Conservation (phyloP, 2,797 vertebrate species). For the Sparus aurata region DNA sequence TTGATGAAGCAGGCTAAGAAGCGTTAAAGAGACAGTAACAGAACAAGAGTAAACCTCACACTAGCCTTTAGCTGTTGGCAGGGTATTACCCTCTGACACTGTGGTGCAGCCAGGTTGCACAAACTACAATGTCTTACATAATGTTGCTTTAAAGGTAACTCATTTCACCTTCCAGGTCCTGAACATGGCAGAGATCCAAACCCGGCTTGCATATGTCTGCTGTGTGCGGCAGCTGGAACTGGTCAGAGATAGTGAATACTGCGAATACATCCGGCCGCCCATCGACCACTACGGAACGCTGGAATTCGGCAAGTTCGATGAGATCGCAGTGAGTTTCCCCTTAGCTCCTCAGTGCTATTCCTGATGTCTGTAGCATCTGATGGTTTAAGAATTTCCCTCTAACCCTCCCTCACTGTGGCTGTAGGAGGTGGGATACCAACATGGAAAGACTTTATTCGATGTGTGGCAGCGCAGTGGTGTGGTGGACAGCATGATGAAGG, state of each 20-base stretch:
- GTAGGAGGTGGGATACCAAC: conserved; percentile 95
- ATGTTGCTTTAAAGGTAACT: no score
- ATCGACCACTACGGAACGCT: conserved; percentile 93
- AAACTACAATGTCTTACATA: no score
- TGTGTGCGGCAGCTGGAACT: conserved; percentile 94
- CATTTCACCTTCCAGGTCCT: conserved; percentile 85
- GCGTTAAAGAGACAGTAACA: no score
- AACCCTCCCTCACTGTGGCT: background rate
- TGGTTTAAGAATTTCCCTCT: background rate
- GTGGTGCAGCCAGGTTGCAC: no score
- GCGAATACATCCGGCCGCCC: conserved; percentile 94
- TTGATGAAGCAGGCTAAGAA: no score
- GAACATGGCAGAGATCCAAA: conserved; percentile 98
- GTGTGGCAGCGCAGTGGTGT: conserved; percentile 93
- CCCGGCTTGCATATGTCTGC: conserved; percentile 94
- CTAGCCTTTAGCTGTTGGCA: no score
- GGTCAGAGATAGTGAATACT: conserved; percentile 93
- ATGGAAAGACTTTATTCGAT: conserved; percentile 92
- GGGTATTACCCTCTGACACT: no score
- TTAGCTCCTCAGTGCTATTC: background rate
- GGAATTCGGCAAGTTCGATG: conserved; percentile 94
- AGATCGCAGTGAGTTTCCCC: conserved; percentile 91
- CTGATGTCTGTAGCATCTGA: background rate
- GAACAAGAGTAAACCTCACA: no score
- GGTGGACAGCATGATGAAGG: conserved; percentile 92